phyloP scores from a whole-genome alignment of 2,888 invertebrate species.

The Encarsia formosa region DNA sequence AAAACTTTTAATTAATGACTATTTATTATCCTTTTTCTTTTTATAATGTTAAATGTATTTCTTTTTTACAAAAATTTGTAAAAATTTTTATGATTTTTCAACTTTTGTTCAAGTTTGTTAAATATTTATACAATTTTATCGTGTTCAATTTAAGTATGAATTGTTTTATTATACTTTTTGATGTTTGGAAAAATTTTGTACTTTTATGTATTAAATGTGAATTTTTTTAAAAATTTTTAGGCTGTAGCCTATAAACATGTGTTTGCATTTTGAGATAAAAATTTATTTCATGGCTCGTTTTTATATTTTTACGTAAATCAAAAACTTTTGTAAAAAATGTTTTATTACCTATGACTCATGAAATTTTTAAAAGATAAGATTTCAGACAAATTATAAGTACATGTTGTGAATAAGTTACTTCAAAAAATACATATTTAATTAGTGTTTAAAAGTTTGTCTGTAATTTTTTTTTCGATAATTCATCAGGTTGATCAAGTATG shows the following conservation, averaged over 20 bases:
- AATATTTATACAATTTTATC: too few relatives aligned
- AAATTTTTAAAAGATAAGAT: neutral
- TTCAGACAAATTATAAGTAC: neutral
- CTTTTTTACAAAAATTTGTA: too few relatives aligned
- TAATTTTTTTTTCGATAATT: slow-evolving; percentile 9
- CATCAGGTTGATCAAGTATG: slow-evolving; percentile 5
- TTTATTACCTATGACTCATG: neutral
- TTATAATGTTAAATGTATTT: too few relatives aligned
- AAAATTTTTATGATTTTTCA: too few relatives aligned
- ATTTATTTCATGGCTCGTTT: neutral
- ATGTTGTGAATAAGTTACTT: neutral
- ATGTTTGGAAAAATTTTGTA: too few relatives aligned
- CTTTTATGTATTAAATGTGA: too few relatives aligned
- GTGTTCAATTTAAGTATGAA: too few relatives aligned
- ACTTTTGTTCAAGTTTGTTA: too few relatives aligned
- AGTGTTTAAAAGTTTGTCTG: slow-evolving; percentile 7
- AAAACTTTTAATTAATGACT: too few relatives aligned
- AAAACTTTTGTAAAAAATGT: neutral
- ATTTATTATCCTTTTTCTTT: too few relatives aligned
- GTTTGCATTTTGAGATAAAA: neutral
- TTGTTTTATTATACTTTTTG: too few relatives aligned
- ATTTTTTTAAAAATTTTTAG: too few relatives aligned
- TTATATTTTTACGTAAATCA: slow-evolving; percentile 1
- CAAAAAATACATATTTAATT: neutral
- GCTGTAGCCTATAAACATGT: neutral